Evolutionary conservation across 2,888 invertebrate species (phyloP), one percentile per base, ranked within the genome.

Genomic region (Synergus japonicus): DNA sequence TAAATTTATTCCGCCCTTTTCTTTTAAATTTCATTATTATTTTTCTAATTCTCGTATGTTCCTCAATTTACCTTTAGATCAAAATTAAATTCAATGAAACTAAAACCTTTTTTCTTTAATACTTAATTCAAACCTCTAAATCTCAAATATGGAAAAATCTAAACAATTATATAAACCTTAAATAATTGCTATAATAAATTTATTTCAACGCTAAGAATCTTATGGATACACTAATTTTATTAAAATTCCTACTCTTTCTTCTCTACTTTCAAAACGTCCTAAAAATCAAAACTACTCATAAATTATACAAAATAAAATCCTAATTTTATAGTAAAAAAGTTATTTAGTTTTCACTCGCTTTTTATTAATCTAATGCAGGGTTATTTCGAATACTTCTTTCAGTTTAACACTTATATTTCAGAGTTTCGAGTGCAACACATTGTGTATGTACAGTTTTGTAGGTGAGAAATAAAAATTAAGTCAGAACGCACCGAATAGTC

Each of bases 371-470:
- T 18, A 12, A 54, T 10, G n/a, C 12, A 60, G 60, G 60, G 22
- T 22, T 22, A 60, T 22, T 67, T 10, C 13, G n/a, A 67, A 44
- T 46, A 67, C 44, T 13, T 44, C 37, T 73, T 73, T 73, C 49
- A 73, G 73, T 73, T 54, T 73, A 73, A 73, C 73, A 73, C 49
- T 73, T 73, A 73, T 73, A 73, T 73, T 73, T 73, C 73, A 73
- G 69, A 69, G 73, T 73, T 73, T 73, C 37, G 54, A 73, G 73
- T 73, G 73, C 73, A 73, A 73, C 73, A 73, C 49, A 73, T 73
- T 54, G 73, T 73, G 73, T 73, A 73, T 73, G 49, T 73, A 73
- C 73, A 73, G 73, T 73, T 73, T 73, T 49, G 73, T 73, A 73
- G 73, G n/a, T 73, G 73, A 54, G 54, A 73, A 73, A 73, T 73